Conservation (phyloP, 2,797 vertebrate species). For the Mus minutoides region DNA sequence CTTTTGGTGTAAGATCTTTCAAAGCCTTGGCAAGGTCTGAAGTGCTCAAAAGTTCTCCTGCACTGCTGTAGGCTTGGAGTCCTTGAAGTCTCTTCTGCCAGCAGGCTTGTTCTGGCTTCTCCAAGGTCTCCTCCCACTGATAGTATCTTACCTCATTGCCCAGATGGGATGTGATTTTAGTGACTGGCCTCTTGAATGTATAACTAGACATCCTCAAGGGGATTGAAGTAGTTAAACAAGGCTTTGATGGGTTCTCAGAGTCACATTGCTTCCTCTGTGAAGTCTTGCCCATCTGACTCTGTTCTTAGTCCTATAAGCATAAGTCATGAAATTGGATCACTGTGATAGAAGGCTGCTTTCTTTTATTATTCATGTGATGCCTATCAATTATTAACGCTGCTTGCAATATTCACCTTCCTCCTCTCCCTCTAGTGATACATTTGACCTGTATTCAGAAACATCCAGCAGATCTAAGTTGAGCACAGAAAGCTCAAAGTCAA, state of each 20-base stretch:
- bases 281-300: constrained; percentile 50
- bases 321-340: background rate
- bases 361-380: background rate
- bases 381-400: background rate
- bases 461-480: background rate
- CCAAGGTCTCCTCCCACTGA: constrained; percentile 59
- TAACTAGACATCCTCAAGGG: constrained; percentile 67
- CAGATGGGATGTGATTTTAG: constrained; percentile 46
- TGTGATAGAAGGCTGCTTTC: background rate
- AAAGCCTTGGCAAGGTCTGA: constrained; percentile 44
- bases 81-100: constrained; percentile 72
- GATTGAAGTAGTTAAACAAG: background rate
- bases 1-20: background rate
- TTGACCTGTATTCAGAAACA: background rate
- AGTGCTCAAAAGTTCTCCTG: constrained; percentile 48
- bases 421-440: background rate
- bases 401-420: background rate
- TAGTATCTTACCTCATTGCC: constrained; percentile 59
- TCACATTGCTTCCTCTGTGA: constrained; percentile 47
- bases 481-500: background rate
- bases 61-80: constrained; percentile 56
- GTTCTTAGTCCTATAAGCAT: constrained; percentile 42
- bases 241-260: background rate
- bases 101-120: constrained; percentile 59
- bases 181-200: constrained; percentile 61